Evolutionary conservation across 2,113 vertebrate species (phyloP).

Genomic region (Oxygymnocypris stewartii): DNA sequence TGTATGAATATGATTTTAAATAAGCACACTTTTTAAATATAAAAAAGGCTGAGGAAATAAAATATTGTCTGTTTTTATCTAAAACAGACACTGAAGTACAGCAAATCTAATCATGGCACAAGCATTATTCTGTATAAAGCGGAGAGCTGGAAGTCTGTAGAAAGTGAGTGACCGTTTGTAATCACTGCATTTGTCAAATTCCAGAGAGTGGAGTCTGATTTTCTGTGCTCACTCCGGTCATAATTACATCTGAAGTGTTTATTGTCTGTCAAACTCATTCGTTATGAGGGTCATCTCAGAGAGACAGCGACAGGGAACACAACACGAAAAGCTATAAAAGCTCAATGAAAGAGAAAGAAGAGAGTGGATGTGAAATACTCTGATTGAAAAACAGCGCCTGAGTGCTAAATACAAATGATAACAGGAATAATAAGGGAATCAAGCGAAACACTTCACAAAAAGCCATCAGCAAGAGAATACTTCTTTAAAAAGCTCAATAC

Average conservation of each 20-base stretch:
- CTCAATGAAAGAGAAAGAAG: constrained; percentile 17
- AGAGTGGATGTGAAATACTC: constrained; percentile 18
- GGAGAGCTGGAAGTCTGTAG: constrained; percentile 6
- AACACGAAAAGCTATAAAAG: constrained; percentile 5
- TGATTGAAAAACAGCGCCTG: neutral
- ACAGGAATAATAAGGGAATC: constrained; percentile 2
- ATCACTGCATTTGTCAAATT: constrained; percentile 30
- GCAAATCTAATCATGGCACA: constrained; percentile 16
- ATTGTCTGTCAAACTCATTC: constrained; percentile 29
- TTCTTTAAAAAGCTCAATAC: neutral
- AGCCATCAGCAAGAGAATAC: neutral
- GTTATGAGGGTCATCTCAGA: constrained; percentile 17
- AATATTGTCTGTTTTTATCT: constrained; percentile 4
- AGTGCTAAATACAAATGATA: constrained; percentile 10
- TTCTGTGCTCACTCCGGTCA: constrained; percentile 22
- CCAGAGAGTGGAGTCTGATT: neutral
- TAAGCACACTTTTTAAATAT: neutral
- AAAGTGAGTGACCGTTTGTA: neutral
- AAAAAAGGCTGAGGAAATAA: neutral
- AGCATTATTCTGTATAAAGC: constrained; percentile 12
- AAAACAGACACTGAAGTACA: neutral
- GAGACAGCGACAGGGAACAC: neutral
- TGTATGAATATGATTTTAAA: constrained; percentile 9
- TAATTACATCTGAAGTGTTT: constrained; percentile 46
- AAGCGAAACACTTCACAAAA: neutral